These are phyloP conservation scores for Athalia rosae DNA, from an alignment of 2,888 invertebrate genomes.

Conservation along the genomic window DNA sequence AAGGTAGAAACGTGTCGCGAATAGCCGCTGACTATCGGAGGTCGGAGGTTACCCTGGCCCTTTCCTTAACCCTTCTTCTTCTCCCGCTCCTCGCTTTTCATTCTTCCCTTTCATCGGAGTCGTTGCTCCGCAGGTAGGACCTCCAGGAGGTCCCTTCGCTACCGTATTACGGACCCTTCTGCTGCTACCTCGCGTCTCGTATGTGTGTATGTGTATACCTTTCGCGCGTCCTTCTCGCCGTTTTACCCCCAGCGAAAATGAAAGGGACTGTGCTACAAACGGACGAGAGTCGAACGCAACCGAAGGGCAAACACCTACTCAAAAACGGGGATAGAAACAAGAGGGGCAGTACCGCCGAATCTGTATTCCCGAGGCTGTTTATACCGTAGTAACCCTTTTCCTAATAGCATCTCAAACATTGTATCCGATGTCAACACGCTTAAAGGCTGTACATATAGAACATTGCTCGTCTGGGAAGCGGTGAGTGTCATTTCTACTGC, in stretches of 20 bases:
- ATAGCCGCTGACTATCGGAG: slow-evolving; percentile 9
- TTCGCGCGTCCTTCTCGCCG: too few species aligned
- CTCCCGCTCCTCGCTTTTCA: background rate
- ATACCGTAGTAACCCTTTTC: slow-evolving; percentile 11
- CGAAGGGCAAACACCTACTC: background rate
- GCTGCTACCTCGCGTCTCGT: too few species aligned
- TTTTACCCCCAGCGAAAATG: too few species aligned
- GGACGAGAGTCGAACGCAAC: background rate
- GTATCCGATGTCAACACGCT: slow-evolving; percentile 37
- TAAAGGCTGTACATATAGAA: background rate
- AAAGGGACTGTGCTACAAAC: too few species aligned
- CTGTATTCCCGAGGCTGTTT: slow-evolving; percentile 6
- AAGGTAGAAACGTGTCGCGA: slow-evolving; percentile 30
- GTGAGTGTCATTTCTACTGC: slow-evolving; percentile 45
- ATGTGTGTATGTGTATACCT: too few species aligned
- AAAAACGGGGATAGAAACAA: background rate
- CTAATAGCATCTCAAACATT: slow-evolving; percentile 45
- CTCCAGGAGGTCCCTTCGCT: too few species aligned
- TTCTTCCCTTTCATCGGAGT: background rate
- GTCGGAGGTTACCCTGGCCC: slow-evolving; percentile 1
- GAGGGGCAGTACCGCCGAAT: background rate
- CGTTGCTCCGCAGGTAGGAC: too few species aligned
- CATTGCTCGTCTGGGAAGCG: slow-evolving; percentile 36
- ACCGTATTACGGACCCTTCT: too few species aligned
- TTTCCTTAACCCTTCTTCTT: background rate